Conservation (phyloP, 2,113 vertebrate genomes). For the Saccopteryx bilineata region DNA sequence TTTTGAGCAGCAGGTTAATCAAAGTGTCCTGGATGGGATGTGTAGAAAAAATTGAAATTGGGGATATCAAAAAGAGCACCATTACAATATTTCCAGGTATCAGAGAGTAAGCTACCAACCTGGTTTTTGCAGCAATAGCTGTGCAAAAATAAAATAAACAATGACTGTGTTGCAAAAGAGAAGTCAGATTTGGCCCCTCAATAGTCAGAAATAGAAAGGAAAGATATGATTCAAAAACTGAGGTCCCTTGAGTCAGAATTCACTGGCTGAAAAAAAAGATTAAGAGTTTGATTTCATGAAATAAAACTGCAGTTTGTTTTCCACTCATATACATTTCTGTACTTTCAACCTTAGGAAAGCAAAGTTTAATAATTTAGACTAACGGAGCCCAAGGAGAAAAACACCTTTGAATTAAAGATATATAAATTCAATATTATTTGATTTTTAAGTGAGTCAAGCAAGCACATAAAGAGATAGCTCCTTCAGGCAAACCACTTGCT, state of each 20-base stretch:
- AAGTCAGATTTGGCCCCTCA: neutral
- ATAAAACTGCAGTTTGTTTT: constrained; percentile 11
- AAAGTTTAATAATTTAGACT: constrained; percentile 61
- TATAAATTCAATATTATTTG: constrained; percentile 60
- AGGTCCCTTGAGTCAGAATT: neutral
- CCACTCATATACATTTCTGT: neutral
- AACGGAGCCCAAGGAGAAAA: constrained; percentile 32
- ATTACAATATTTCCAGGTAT: neutral
- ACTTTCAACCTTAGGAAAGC: constrained; percentile 40
- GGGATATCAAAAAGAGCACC: neutral
- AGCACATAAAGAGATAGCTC: constrained; percentile 25
- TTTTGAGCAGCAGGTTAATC: neutral
- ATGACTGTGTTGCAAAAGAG: neutral
- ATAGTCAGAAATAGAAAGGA: neutral
- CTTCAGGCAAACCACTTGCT: constrained; percentile 62
- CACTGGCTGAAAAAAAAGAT: neutral
- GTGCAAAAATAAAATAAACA: neutral
- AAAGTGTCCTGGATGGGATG: neutral
- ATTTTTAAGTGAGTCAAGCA: constrained; percentile 54
- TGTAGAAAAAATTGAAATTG: neutral
- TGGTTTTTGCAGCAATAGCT: neutral
- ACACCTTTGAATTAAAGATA: constrained; percentile 63
- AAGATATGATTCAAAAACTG: neutral
- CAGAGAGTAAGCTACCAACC: neutral
- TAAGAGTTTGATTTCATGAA: neutral